Evolutionary conservation across 2,113 vertebrate species (phyloP).

Genomic region (Cynopterus brachyotis): DNA sequence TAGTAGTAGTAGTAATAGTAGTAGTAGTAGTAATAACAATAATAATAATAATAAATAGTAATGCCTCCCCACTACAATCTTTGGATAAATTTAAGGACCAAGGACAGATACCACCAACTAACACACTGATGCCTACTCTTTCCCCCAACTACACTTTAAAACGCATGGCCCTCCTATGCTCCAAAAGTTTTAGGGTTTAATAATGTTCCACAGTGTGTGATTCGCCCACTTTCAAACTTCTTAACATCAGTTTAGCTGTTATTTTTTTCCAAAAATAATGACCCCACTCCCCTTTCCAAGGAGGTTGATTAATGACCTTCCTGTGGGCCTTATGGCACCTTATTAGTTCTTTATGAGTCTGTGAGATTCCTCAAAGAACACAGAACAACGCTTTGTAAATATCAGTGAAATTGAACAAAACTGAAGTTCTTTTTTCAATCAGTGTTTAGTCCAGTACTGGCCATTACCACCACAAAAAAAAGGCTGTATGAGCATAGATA

Average conservation of each 20-base stretch:
- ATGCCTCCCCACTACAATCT: too few relatives aligned
- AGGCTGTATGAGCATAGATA: neutral
- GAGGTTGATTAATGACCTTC: neutral
- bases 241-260: neutral
- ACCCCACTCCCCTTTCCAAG: neutral
- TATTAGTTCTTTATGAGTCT: neutral
- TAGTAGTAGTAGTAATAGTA: too few relatives aligned
- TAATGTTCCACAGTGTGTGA: too few relatives aligned
- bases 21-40: neutral
- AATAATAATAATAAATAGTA: neutral
- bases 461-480: neutral
- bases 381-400: neutral
- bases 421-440: neutral
- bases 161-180: neutral
- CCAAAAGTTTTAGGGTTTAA: neutral
- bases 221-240: neutral
- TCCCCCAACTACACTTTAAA: neutral
- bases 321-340: fast-evolving
- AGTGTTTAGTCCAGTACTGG: neutral
- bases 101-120: neutral
- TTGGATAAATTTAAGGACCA: neutral
- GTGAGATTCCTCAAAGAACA: neutral
- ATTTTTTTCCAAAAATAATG: neutral
- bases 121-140: fast-evolving
- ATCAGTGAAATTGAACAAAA: neutral